phyloP scores from a whole-genome alignment of 2,797 vertebrate species.

The Myotis planiceps region DNA sequence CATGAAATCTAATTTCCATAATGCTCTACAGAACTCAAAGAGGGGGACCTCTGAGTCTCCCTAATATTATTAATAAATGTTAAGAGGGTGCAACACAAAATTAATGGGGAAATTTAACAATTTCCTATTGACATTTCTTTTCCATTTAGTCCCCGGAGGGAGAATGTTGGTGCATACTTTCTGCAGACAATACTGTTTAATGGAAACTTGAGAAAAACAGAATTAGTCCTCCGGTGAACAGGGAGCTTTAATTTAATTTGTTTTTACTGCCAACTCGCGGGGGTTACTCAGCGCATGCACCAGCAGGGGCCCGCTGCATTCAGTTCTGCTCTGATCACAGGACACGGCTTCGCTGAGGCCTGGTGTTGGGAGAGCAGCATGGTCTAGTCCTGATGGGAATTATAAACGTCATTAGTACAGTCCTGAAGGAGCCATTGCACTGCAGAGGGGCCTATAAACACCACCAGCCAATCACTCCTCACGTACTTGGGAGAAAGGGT shows the following conservation, averaged over 20 bases:
- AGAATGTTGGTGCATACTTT: constrained; percentile 66
- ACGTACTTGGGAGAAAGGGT: background rate
- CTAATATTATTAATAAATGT: constrained; percentile 83
- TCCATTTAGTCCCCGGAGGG: constrained; percentile 44
- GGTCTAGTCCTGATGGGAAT: constrained; percentile 70
- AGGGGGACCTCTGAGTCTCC: constrained; percentile 75
- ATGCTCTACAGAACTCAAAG: constrained; percentile 72
- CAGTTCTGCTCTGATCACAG: constrained; percentile 76
- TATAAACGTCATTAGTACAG: constrained; percentile 81
- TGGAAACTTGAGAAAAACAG: constrained; percentile 87
- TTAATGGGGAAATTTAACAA: constrained; percentile 86
- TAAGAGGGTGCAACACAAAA: constrained; percentile 62
- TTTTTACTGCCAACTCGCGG: constrained; percentile 78
- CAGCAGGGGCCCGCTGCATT: constrained; percentile 75
- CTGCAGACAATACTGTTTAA: constrained; percentile 83
- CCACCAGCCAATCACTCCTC: constrained; percentile 13
- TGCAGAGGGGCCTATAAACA: constrained; percentile 79
- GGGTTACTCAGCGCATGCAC: constrained; percentile 59
- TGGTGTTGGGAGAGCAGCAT: background rate
- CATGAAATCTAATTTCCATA: constrained; percentile 56
- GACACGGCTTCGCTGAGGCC: constrained; percentile 74
- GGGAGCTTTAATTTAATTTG: constrained; percentile 87
- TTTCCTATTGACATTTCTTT: constrained; percentile 80
- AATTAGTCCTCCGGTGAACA: constrained; percentile 83
- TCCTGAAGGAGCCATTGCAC: constrained; percentile 77